These are phyloP conservation scores for Coryphaenoides rupestris DNA, from an alignment of 2,113 vertebrate species.

Conservation along the genomic window DNA sequence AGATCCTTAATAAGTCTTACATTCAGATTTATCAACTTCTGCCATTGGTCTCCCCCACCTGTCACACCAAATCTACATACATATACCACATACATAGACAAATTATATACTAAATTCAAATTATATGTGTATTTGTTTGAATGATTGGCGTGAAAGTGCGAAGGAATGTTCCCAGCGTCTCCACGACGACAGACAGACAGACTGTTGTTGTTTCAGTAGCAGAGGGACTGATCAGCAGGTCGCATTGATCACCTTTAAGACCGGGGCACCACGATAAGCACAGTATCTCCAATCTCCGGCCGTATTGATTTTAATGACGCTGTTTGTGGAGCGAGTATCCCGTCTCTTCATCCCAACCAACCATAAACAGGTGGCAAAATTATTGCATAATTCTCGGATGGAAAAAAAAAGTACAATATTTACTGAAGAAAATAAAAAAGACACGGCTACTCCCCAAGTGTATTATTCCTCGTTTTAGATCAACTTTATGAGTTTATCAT, in stretches of 20 bases:
- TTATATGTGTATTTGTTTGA: no score
- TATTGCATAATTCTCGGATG: conserved; percentile 32
- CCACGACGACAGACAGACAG: conserved; percentile 50
- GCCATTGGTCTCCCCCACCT: no score
- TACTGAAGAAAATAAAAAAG: conserved; percentile 6
- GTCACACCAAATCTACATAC: no score
- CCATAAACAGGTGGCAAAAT: conserved; percentile 32
- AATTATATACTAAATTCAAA: no score
- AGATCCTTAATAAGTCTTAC: no score
- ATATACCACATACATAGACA: no score
- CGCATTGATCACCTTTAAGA: conserved; percentile 50
- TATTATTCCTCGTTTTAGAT: conserved; percentile 1
- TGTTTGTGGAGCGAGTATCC: conserved; percentile 27
- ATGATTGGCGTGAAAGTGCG: conserved; percentile 19
- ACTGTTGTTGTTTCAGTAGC: conserved; percentile 65
- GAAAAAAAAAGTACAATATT: no score
- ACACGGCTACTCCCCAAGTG: not conserved
- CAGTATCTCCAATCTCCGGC: conserved; percentile 60
- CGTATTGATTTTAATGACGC: conserved; percentile 64
- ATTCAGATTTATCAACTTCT: no score
- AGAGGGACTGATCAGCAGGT: conserved; percentile 49
- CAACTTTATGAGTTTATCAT: not conserved
- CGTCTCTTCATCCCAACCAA: conserved; percentile 29
- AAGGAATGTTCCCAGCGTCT: conserved; percentile 44
- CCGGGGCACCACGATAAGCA: conserved; percentile 59